Base-by-base conservation (phyloP, 2,888 invertebrate genomes). In the Lasius platythorax region DNA sequence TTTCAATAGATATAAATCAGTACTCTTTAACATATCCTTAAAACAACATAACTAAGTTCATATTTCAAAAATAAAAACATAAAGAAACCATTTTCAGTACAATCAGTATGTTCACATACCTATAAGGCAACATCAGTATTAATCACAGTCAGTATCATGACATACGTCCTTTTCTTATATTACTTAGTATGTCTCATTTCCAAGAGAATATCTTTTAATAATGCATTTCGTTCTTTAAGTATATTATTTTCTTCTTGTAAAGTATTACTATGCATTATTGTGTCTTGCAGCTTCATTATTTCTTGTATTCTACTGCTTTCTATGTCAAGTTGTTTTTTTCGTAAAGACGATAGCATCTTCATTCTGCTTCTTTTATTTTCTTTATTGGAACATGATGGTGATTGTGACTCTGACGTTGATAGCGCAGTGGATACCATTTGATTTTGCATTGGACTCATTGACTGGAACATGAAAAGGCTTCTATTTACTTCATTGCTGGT, bases 171-270 rank as follows among this genome's bases (percentile, higher is more conserved):
- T 23, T 23, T 23, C 23, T 23, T 23, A 23, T 23, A 23, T 23
- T 23, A 23, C 23, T 23, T 23, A 23, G 23, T 23, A 23, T 23
- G 23, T 23, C 23, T 23, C 0, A 23, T 56, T 50, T 50, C 4
- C 18, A 50, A 23, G 3, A 56, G 56, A n/a, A 56, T 56, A 23
- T 56, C 56, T 56, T 56, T 56, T 23, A 56, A 56, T 56, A 56
- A 23, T 9, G 23, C 56, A 56, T 56, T 56, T 56, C 56, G 56
- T 56, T 56, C 23, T 23, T 23, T 56, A 56, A 56, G 23, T 56
- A 56, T 56, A 56, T 56, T 56, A 56, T 56, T 56, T 56, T 56
- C 56, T 23, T 56, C 56, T 56, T 56, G 56, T 23, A 56, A 56
- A 23, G 56, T 58, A 28, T 58, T 58, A 58, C 28, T 58, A 12